phyloP scores from a whole-genome alignment of 2,888 invertebrate genomes.

The Lypha dubia region DNA sequence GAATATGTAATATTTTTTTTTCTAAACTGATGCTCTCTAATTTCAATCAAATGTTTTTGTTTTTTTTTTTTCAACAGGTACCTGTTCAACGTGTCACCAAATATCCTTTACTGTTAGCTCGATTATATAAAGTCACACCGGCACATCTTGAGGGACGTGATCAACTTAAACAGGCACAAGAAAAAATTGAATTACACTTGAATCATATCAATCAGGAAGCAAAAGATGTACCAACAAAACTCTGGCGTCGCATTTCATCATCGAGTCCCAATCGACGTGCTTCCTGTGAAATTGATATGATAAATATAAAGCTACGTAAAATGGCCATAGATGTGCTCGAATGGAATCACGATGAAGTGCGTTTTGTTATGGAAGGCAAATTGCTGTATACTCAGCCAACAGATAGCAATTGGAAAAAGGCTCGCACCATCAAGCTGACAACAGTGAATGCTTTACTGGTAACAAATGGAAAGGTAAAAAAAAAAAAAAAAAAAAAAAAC shows the following conservation, averaged over 20 bases:
- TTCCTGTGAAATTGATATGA: slow-evolving; percentile 93
- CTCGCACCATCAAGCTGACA: slow-evolving; percentile 93
- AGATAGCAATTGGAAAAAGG: slow-evolving; percentile 95
- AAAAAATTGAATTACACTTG: slow-evolving; percentile 95
- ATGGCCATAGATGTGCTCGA: slow-evolving; percentile 96
- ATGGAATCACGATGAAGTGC: slow-evolving; percentile 96
- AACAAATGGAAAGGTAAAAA: slow-evolving; percentile 93
- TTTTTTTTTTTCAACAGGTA: slow-evolving; percentile 85
- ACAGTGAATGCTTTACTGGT: slow-evolving; percentile 95
- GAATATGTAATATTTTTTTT: neutral
- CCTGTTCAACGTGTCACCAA: slow-evolving; percentile 98
- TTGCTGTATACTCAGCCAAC: slow-evolving; percentile 94
- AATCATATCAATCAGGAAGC: slow-evolving; percentile 97
- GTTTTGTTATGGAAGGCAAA: slow-evolving; percentile 95
- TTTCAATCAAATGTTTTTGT: neutral
- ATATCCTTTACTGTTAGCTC: slow-evolving; percentile 95
- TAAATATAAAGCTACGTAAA: slow-evolving; percentile 94
- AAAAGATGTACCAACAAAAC: slow-evolving; percentile 94
- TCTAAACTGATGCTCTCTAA: neutral
- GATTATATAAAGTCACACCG: slow-evolving; percentile 95
- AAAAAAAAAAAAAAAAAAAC: slow-evolving; percentile 82
- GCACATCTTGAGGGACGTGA: slow-evolving; percentile 92
- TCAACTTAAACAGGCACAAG: slow-evolving; percentile 93
- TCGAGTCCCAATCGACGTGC: slow-evolving; percentile 88
- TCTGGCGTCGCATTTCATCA: slow-evolving; percentile 94